Evolutionary conservation across 1,140 invertebrate genomes (phyloP).

Genomic region (Rhopalosiphum padi): DNA sequence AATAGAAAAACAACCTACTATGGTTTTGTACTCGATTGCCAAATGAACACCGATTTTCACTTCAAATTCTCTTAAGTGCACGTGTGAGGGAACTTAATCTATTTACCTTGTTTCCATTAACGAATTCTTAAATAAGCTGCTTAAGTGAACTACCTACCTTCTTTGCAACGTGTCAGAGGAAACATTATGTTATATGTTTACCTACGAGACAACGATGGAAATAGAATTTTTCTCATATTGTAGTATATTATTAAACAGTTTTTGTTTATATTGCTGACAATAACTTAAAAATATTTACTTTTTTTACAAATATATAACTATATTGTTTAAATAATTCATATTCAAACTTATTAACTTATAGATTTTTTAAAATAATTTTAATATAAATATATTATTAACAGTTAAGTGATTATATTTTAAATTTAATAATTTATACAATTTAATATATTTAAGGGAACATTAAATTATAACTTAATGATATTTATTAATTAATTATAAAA

Average conservation of each 20-base stretch:
- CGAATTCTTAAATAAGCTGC: constrained; percentile 1
- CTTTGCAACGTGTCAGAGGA: neutral
- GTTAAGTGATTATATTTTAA: too few species aligned
- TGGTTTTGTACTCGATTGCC: neutral
- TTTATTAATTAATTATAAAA: too few species aligned
- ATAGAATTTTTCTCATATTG: neutral
- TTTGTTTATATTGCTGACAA: neutral
- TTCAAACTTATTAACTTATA: neutral
- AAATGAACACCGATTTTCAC: constrained; percentile 24
- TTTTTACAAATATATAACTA: neutral
- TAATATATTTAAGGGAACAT: too few species aligned
- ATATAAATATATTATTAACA: neutral
- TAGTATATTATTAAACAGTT: neutral
- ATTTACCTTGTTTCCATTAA: constrained; percentile 36
- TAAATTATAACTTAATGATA: too few species aligned
- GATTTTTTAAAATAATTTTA: neutral
- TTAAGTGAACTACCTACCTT: constrained; percentile 35
- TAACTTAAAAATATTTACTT: neutral
- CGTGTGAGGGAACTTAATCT: neutral
- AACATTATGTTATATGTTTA: constrained; percentile 7
- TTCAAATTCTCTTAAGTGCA: constrained; percentile 30
- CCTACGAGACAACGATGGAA: neutral
- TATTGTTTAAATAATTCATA: neutral
- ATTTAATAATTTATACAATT: too few species aligned
- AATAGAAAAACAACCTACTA: neutral